Percentiles rank a stretch among this genome's conserved stretches.
Conservation (phyloP, 2,797 vertebrate species). For the Rhadinocentrus ornatus region DNA sequence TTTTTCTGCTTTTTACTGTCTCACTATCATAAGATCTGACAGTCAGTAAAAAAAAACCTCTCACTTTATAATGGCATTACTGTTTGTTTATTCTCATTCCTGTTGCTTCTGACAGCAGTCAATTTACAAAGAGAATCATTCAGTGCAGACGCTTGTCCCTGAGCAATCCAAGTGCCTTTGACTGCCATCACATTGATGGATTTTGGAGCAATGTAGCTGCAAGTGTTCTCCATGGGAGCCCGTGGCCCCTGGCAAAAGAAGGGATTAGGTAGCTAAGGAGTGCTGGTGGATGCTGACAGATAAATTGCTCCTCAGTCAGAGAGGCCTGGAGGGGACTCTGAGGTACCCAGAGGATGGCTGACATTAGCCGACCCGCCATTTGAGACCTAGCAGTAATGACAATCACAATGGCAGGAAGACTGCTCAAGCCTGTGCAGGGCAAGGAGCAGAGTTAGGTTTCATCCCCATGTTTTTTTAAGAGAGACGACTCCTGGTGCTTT, state of each 20-base stretch:
- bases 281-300: conserved; percentile 81
- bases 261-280: conserved; percentile 77
- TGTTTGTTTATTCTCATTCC: conserved; percentile 41
- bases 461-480: conserved; percentile 77
- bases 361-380: conserved; percentile 75
- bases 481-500: conserved; percentile 75
- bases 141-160: conserved; percentile 68
- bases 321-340: conserved; percentile 69
- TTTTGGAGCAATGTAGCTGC: conserved; percentile 58
- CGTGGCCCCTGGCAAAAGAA: conserved; percentile 63
- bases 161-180: conserved; percentile 63
- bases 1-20: conserved; percentile 54
- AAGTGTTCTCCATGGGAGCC: conserved; percentile 66
- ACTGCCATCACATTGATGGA: conserved; percentile 65
- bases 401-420: conserved; percentile 82
- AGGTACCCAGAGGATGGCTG: conserved; percentile 72
- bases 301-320: conserved; percentile 82
- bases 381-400: conserved; percentile 77
- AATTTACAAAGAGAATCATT: conserved; percentile 53
- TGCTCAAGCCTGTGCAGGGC: conserved; percentile 69
- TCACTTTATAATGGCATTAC: conserved; percentile 17
- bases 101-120: conserved; percentile 56
- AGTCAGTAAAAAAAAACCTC: conserved; percentile 39
- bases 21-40: conserved; percentile 39
- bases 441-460: conserved; percentile 81